Evolutionary conservation across 2,888 invertebrate genomes (phyloP).

Genomic region (Eremobia ochroleuca): DNA sequence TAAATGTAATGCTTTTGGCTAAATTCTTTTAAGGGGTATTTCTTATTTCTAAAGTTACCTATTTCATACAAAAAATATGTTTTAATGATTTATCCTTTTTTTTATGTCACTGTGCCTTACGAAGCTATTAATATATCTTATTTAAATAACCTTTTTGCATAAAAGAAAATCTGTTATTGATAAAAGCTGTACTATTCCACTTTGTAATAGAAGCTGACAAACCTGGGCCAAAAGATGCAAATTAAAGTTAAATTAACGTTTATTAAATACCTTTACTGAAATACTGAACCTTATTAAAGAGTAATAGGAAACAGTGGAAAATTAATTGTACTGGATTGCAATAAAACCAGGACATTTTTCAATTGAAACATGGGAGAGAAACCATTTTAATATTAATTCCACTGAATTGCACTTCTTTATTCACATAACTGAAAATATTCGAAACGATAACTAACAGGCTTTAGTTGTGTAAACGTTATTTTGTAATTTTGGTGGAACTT

Average conservation of each 20-base stretch:
- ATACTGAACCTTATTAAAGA: slow-evolving; percentile 9
- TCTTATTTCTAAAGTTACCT: too few species aligned
- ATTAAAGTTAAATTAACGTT: not conserved
- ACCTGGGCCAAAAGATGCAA: not conserved
- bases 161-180: not conserved
- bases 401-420: not conserved
- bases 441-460: too few species aligned
- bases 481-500: too few species aligned
- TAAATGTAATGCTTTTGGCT: too few species aligned
- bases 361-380: slow-evolving; percentile 7
- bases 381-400: not conserved
- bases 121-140: too few species aligned
- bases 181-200: not conserved
- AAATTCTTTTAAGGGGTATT: too few species aligned
- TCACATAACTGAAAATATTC: not conserved
- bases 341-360: slow-evolving; percentile 12
- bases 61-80: too few species aligned
- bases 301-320: slow-evolving; percentile 29
- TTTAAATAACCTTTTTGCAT: not conserved
- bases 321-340: slow-evolving; percentile 25
- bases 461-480: too few species aligned
- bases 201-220: not conserved
- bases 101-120: too few species aligned
- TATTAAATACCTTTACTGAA: not conserved
- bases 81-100: too few species aligned